phyloP scores from a whole-genome alignment of 2,113 vertebrate species.

The Hippocampus comes region DNA sequence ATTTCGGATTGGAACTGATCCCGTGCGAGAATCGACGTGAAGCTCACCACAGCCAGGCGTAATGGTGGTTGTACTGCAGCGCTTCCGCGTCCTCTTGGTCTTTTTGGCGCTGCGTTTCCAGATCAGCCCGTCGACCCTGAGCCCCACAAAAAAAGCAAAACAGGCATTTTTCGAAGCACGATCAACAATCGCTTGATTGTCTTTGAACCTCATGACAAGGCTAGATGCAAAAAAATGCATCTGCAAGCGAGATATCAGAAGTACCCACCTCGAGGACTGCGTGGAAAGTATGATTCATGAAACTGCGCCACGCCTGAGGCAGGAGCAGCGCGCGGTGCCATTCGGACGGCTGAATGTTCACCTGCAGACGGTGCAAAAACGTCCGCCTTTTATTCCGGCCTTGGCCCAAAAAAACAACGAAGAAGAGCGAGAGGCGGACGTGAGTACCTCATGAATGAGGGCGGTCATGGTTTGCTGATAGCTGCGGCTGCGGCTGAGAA shows the following conservation, averaged over 20 bases:
- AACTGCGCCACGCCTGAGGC: conserved; percentile 86
- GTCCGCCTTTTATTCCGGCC: background rate
- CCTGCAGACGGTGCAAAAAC: conserved; percentile 64
- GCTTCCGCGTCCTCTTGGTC: conserved; percentile 81
- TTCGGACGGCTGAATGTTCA: conserved; percentile 91
- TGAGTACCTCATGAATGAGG: conserved; percentile 85
- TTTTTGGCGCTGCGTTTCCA: conserved; percentile 87
- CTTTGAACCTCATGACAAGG: no score
- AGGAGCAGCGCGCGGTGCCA: conserved; percentile 89
- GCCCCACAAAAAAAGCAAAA: conserved; percentile 12
- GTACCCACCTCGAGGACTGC: conserved; percentile 84
- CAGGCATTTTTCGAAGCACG: background rate
- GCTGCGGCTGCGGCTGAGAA: conserved; percentile 81
- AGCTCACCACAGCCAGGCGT: conserved; percentile 92
- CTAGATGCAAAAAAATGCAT: background rate
- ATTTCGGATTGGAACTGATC: background rate
- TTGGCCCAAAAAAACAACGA: background rate
- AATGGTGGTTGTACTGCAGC: conserved; percentile 83
- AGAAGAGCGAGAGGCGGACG: background rate
- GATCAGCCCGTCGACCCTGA: conserved; percentile 86
- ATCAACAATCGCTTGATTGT: no score
- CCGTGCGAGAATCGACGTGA: background rate
- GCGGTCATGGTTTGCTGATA: conserved; percentile 86
- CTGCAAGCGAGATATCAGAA: background rate
- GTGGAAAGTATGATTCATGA: conserved; percentile 85